Percentiles rank a stretch among this genome's conserved stretches.
phyloP scores from a whole-genome alignment of 1,140 invertebrate species.

The Danaus melanippus region DNA sequence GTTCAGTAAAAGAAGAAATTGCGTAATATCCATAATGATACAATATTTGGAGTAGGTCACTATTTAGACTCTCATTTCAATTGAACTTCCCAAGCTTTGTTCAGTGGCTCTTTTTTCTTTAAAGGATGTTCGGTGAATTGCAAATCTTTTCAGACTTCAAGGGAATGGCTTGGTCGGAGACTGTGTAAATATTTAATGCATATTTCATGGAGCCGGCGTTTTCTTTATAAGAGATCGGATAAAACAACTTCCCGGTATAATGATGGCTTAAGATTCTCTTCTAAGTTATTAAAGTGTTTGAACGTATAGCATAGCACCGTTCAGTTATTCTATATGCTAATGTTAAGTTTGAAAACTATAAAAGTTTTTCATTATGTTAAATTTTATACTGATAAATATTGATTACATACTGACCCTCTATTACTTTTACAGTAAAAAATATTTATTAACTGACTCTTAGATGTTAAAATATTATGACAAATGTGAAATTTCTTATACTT shows the following conservation, averaged over 20 bases:
- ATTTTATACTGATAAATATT: too few species aligned
- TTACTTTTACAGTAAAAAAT: too few species aligned
- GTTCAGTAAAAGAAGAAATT: too few species aligned
- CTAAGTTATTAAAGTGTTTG: constrained; percentile 1
- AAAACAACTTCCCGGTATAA: constrained; percentile 36
- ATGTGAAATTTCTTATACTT: too few species aligned
- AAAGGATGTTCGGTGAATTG: constrained; percentile 63
- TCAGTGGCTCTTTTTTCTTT: constrained; percentile 50
- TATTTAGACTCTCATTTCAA: constrained; percentile 54
- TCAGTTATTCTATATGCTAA: constrained; percentile 7
- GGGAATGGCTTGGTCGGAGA: constrained; percentile 43
- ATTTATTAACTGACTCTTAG: too few species aligned
- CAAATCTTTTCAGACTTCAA: constrained; percentile 65
- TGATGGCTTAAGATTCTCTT: constrained; percentile 10
- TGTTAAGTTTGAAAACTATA: neutral
- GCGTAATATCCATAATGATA: too few species aligned
- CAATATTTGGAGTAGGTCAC: constrained; percentile 24
- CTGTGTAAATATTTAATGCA: constrained; percentile 69
- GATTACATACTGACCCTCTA: too few species aligned
- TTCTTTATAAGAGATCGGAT: constrained; percentile 58
- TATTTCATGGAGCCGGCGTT: constrained; percentile 62
- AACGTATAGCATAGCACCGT: too few species aligned
- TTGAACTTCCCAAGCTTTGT: constrained; percentile 41
- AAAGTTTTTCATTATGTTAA: too few species aligned
- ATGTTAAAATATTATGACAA: too few species aligned